Conservation (phyloP, 2,113 vertebrate species). For the Symphodus melops region DNA sequence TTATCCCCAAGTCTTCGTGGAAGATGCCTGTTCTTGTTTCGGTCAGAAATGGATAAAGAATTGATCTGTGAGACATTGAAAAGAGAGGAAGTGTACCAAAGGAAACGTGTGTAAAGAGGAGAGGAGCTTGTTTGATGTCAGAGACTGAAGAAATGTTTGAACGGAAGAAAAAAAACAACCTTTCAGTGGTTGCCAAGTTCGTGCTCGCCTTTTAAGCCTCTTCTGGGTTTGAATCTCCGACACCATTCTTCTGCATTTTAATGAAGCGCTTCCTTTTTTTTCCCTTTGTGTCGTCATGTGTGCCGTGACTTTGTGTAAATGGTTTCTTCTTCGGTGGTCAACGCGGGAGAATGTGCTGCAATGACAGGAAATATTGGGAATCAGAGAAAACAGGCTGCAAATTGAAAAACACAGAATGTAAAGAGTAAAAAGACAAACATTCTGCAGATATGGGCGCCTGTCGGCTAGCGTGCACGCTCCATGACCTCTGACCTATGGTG, state of each 20-base stretch:
- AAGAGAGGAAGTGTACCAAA: neutral
- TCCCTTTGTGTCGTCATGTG: neutral
- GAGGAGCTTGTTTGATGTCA: slow-evolving; percentile 27
- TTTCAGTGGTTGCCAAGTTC: neutral
- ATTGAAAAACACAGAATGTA: too few species aligned
- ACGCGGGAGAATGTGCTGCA: too few species aligned
- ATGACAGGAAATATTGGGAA: too few species aligned
- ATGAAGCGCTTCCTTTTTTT: neutral
- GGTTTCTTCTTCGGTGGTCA: too few species aligned
- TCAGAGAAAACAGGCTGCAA: too few species aligned
- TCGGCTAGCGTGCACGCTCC: too few species aligned
- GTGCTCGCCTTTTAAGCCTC: neutral
- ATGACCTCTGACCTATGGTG: too few species aligned
- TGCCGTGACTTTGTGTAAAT: too few species aligned
- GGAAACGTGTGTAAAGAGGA: neutral
- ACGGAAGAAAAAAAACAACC: neutral
- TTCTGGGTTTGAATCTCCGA: slow-evolving; percentile 5
- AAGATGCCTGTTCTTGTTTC: slow-evolving; percentile 5
- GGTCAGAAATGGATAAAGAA: slow-evolving; percentile 17
- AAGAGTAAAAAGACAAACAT: too few species aligned
- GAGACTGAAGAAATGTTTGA: slow-evolving; percentile 27
- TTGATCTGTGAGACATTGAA: neutral
- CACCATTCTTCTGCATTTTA: neutral
- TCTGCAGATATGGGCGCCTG: too few species aligned
- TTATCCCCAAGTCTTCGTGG: neutral